Evolutionary conservation across 2,888 invertebrate species (phyloP).

Genomic region (Anodontia alba): DNA sequence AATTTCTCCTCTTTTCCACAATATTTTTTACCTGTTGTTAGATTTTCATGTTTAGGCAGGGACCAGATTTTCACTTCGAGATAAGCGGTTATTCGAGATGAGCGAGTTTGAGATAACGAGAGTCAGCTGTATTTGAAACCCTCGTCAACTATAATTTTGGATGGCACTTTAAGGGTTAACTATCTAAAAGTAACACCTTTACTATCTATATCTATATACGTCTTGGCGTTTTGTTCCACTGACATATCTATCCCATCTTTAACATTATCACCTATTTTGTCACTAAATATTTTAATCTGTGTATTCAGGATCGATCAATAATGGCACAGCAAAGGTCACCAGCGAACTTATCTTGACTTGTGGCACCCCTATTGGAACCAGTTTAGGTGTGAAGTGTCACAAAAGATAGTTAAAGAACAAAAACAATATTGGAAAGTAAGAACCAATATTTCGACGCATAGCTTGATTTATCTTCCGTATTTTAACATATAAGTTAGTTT

Average conservation of each 20-base stretch:
- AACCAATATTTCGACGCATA: not conserved
- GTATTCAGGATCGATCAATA: slow-evolving; percentile 13
- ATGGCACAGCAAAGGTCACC: not conserved
- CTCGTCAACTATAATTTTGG: no score
- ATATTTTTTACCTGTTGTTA: no score
- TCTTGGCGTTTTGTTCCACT: slow-evolving; percentile 7
- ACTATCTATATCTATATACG: slow-evolving; percentile 5
- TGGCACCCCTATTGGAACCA: not conserved
- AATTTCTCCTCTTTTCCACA: no score
- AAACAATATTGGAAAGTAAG: slow-evolving; percentile 7
- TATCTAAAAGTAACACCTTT: not conserved
- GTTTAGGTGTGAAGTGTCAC: slow-evolving; percentile 14
- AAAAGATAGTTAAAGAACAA: slow-evolving; percentile 8
- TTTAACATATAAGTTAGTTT: not conserved
- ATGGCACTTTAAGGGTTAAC: no score
- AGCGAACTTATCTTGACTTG: not conserved
- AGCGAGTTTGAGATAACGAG: no score
- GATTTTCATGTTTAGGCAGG: no score
- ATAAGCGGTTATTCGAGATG: no score
- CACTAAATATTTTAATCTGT: slow-evolving; percentile 28
- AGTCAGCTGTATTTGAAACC: no score
- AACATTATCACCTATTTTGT: slow-evolving; percentile 35
- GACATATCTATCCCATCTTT: slow-evolving; percentile 44
- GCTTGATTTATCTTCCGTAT: not conserved
- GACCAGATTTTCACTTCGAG: no score